Conservation (phyloP, 2,888 invertebrate genomes). For the Drosophila kambysellisi region DNA sequence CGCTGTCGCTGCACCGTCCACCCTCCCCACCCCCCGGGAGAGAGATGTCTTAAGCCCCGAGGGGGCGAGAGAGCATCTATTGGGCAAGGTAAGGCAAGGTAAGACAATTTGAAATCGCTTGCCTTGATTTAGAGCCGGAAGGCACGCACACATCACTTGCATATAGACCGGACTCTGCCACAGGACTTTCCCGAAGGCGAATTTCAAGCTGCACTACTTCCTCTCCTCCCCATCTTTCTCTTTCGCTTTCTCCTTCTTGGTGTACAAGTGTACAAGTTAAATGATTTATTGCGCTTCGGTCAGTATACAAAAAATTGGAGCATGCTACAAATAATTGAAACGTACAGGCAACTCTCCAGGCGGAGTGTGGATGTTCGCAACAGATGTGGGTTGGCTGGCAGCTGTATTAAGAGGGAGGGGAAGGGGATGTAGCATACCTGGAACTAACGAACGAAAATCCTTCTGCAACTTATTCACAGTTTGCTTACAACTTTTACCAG, state of each 20-base stretch:
- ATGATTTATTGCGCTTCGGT: constrained; percentile 67
- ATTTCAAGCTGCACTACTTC: background rate
- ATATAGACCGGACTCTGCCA: background rate
- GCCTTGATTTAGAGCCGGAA: constrained; percentile 82
- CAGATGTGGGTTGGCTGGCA: background rate
- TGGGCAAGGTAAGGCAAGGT: constrained; percentile 37
- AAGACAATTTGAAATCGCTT: constrained; percentile 76
- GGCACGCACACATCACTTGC: constrained; percentile 79
- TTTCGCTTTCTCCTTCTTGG: background rate
- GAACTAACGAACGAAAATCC: constrained; percentile 1
- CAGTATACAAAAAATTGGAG: constrained; percentile 49
- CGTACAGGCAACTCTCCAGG: constrained; percentile 40
- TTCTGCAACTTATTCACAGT: constrained; percentile 35
- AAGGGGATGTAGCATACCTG: background rate
- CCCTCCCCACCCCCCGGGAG: background rate
- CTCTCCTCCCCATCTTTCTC: too few species aligned
- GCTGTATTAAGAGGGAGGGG: background rate
- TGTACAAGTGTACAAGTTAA: constrained; percentile 71
- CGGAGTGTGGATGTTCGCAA: background rate
- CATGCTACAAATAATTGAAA: constrained; percentile 73
- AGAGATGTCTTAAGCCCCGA: constrained; percentile 9
- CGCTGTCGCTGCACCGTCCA: constrained; percentile 2
- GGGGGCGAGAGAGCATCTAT: constrained; percentile 19
- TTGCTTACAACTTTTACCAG: constrained; percentile 42
- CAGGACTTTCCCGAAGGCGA: background rate